phyloP scores from a whole-genome alignment of 2,797 vertebrate genomes.

The Avahi laniger region DNA sequence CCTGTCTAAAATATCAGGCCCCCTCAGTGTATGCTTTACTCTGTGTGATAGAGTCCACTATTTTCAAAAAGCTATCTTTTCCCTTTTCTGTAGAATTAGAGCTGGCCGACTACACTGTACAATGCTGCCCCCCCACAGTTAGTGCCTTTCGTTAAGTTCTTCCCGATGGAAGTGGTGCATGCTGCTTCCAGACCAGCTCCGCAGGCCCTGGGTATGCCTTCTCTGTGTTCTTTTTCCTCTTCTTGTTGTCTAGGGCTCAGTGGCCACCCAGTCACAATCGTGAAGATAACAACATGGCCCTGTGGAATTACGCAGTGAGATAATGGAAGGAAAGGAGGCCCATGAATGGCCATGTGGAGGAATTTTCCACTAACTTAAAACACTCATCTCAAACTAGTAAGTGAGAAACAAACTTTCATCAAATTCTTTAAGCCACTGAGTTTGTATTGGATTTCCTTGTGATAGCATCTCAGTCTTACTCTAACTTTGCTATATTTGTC shows the following conservation, averaged over 20 bases:
- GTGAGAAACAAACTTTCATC: too few species aligned
- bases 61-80: neutral
- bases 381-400: neutral
- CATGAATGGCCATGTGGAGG: accelerated
- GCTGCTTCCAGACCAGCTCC: neutral
- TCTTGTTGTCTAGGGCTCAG: neutral
- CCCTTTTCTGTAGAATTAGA: too few species aligned
- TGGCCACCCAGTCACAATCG: neutral
- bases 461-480: neutral
- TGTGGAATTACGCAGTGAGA: too few species aligned
- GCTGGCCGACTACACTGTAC: accelerated
- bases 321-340: neutral
- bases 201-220: neutral
- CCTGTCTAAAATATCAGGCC: neutral
- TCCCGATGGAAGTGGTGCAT: neutral
- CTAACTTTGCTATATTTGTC: neutral
- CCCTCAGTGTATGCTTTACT: neutral
- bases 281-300: too few species aligned
- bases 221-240: neutral
- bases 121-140: neutral
- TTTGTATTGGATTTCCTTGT: neutral
- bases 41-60: accelerated
- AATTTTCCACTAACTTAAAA: neutral
- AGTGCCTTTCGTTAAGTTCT: neutral
- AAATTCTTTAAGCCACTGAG: neutral